phyloP scores from a whole-genome alignment of 2,113 vertebrate genomes.

The Laterallus jamaicensis region DNA sequence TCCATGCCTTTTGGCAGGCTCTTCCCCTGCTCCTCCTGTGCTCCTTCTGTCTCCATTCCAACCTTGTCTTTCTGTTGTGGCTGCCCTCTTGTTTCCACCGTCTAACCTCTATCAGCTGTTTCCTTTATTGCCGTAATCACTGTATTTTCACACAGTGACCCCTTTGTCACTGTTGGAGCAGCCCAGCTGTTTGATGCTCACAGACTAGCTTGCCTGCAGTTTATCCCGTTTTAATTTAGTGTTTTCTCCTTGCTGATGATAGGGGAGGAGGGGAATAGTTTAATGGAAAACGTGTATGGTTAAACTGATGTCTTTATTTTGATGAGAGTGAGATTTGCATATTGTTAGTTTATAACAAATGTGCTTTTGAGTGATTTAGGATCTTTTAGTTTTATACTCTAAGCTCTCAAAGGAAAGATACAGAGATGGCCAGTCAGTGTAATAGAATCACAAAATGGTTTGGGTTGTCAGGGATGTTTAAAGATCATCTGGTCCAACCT shows the following conservation, averaged over 20 bases:
- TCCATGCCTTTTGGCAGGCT: not conserved
- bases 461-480: not conserved
- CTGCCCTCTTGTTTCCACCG: conserved; percentile 36
- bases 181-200: conserved; percentile 34
- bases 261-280: not conserved
- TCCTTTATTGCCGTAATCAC: conserved; percentile 52
- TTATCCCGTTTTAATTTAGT: not conserved
- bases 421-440: not conserved
- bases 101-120: conserved; percentile 60
- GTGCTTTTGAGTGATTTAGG: not conserved
- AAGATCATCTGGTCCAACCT: not conserved
- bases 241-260: not conserved
- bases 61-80: conserved; percentile 23
- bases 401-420: not conserved
- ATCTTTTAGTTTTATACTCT: not conserved
- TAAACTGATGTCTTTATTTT: not conserved
- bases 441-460: not conserved
- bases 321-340: not conserved
- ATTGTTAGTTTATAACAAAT: not conserved
- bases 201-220: not conserved
- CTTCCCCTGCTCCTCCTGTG: not conserved
- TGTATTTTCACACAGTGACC: conserved; percentile 51
- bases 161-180: conserved; percentile 37
- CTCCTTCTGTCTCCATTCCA: conserved; percentile 44
- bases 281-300: not conserved